These are phyloP conservation scores for Amia ocellicauda DNA, from an alignment of 2,113 vertebrate genomes.

Conservation along the genomic window DNA sequence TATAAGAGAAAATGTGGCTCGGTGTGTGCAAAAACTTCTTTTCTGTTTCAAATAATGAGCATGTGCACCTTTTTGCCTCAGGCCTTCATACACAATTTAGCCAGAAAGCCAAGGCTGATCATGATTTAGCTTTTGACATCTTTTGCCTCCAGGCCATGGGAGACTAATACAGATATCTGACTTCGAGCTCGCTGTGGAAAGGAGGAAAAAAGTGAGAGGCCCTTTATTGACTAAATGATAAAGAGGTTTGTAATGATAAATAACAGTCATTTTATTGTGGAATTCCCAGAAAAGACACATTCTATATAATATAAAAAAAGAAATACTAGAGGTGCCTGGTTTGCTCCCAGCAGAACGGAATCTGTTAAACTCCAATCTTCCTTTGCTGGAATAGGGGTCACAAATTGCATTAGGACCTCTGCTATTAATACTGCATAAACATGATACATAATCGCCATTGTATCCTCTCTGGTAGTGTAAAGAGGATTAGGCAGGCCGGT, in stretches of 20 bases:
- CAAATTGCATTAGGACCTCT: conserved; percentile 81
- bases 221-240: conserved; percentile 99
- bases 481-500: conserved; percentile 64
- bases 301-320: conserved; percentile 83
- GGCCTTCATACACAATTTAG: conserved; percentile 99
- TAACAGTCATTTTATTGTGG: conserved; percentile 99
- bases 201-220: conserved; percentile 85
- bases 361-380: conserved; percentile 89
- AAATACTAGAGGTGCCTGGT: conserved; percentile 77
- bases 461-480: conserved; percentile 58
- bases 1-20: conserved; percentile 62
- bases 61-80: conserved; percentile 95
- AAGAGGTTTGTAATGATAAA: conserved; percentile 99
- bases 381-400: conserved; percentile 72
- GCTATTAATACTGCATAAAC: conserved; percentile 76
- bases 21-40: conserved; percentile 65
- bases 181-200: conserved; percentile 90
- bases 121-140: conserved; percentile 99
- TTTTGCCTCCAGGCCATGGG: conserved; percentile 89
- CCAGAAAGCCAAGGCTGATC: conserved; percentile 99
- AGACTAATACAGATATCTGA: conserved; percentile 99
- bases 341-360: conserved; percentile 72
- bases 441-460: conserved; percentile 61
- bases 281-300: conserved; percentile 99
- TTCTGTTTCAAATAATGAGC: conserved; percentile 98